These are phyloP conservation scores for Phalloptychus januarius DNA, from an alignment of 2,797 vertebrate genomes.

Conservation along the genomic window DNA sequence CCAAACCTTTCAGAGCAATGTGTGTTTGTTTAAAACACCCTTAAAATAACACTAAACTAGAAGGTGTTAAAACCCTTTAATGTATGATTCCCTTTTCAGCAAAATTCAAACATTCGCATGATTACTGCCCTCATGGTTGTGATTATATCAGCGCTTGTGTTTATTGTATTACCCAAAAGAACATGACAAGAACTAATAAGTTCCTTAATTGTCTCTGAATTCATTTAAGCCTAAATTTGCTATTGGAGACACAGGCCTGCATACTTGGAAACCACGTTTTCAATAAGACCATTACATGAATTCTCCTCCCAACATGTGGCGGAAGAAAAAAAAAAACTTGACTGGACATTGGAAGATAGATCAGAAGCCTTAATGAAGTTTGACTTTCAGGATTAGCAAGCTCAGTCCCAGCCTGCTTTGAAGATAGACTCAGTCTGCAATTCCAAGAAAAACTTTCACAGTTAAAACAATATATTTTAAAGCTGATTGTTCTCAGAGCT, in stretches of 20 bases:
- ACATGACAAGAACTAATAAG: conserved; percentile 78
- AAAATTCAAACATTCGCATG: conserved; percentile 54
- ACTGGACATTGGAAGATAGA: conserved; percentile 67
- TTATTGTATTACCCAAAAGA: conserved; percentile 72
- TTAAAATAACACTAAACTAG: conserved; percentile 47
- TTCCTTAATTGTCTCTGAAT: conserved; percentile 75
- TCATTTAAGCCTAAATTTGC: conserved; percentile 67
- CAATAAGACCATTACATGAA: conserved; percentile 82
- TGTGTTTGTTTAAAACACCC: conserved; percentile 33
- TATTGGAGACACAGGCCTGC: conserved; percentile 61
- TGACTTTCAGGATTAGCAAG: conserved; percentile 76
- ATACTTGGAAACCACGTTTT: conserved; percentile 63
- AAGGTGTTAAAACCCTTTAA: conserved; percentile 27
- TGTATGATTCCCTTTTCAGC: conserved; percentile 30
- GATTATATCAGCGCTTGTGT: conserved; percentile 68
- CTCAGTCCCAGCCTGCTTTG: conserved; percentile 63
- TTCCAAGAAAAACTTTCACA: conserved; percentile 79
- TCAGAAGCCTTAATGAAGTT: conserved; percentile 75
- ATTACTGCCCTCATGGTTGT: conserved; percentile 69
- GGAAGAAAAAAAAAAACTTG: conserved; percentile 19
- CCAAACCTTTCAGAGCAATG: conserved; percentile 40
- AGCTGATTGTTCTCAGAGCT: conserved; percentile 49
- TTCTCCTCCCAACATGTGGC: conserved; percentile 62
- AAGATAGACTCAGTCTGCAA: conserved; percentile 75
- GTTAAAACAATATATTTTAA: conserved; percentile 79